Percentiles rank a stretch among this genome's conserved stretches.
These are phyloP conservation scores for Chrysomela aeneicollis DNA, from an alignment of 2,888 invertebrate species.

Conservation along the genomic window DNA sequence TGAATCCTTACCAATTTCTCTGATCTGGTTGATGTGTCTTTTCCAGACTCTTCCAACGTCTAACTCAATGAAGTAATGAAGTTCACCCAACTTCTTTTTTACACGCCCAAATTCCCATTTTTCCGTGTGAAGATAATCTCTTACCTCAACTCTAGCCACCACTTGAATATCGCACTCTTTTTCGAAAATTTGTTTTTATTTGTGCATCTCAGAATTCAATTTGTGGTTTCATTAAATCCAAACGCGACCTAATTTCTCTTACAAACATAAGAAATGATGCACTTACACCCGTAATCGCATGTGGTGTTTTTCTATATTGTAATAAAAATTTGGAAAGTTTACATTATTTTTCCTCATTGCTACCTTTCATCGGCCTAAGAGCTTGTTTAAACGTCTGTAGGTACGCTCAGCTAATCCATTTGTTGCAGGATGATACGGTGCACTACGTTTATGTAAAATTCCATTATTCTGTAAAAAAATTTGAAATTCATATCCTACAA, in stretches of 20 bases:
- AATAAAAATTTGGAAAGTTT: neutral
- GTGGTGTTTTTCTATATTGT: neutral
- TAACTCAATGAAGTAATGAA: slow-evolving; percentile 39
- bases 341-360: too few relatives aligned
- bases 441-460: slow-evolving; percentile 35
- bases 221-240: slow-evolving; percentile 2
- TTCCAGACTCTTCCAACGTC: slow-evolving; percentile 39
- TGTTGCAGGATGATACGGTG: slow-evolving; percentile 42
- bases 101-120: slow-evolving; percentile 41
- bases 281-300: neutral
- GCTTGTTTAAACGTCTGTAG: slow-evolving; percentile 13
- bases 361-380: too few relatives aligned
- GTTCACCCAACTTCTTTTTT: slow-evolving; percentile 30
- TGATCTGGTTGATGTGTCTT: slow-evolving; percentile 42
- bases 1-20: slow-evolving; percentile 31
- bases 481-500: slow-evolving; percentile 40
- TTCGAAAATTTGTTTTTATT: neutral
- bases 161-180: slow-evolving; percentile 1
- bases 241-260: slow-evolving; percentile 2
- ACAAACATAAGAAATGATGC: too few relatives aligned
- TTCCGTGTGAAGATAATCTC: slow-evolving; percentile 27
- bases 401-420: slow-evolving; percentile 43
- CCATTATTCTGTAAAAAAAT: slow-evolving; percentile 34
- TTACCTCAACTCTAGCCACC: slow-evolving; percentile 30
- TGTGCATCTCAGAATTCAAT: too few relatives aligned